These are phyloP conservation scores for Arbacia lixula DNA, from an alignment of 53 echinoderm and acorn worm species.

Conservation along the genomic window DNA sequence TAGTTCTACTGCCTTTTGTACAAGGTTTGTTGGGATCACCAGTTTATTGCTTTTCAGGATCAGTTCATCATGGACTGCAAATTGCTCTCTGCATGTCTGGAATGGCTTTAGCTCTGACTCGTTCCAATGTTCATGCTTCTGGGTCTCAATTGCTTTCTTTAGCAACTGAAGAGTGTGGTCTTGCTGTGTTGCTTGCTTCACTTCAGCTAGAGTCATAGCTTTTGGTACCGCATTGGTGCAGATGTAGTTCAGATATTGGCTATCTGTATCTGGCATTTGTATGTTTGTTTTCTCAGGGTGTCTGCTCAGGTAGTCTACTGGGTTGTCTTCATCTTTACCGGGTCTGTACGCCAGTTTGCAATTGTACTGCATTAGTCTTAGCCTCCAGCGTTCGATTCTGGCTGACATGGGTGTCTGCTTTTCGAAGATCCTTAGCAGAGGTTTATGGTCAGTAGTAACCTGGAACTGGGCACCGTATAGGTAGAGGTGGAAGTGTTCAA, in stretches of 20 bases:
- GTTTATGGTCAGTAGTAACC: constrained; percentile 73
- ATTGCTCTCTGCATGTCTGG: constrained; percentile 39
- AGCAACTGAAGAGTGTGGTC: constrained; percentile 45
- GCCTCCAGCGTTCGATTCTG: constrained; percentile 74
- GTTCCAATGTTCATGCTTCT: constrained; percentile 34
- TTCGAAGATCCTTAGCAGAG: constrained; percentile 68
- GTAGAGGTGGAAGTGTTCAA: constrained; percentile 69
- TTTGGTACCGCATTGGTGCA: constrained; percentile 66
- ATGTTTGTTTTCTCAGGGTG: constrained; percentile 12
- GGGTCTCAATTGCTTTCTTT: constrained; percentile 9
- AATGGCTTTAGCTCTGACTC: constrained; percentile 6
- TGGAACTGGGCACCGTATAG: constrained; percentile 63
- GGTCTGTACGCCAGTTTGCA: constrained; percentile 64
- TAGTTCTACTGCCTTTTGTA: constrained; percentile 39
- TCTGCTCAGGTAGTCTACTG: constrained; percentile 74
- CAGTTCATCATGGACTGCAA: constrained; percentile 50
- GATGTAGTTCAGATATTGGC: constrained; percentile 66
- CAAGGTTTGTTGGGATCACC: constrained; percentile 48
- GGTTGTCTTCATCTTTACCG: constrained; percentile 67
- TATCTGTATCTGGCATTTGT: constrained; percentile 15
- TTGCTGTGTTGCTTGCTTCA: constrained; percentile 28
- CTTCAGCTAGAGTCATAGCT: constrained; percentile 64
- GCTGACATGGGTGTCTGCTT: constrained; percentile 41
- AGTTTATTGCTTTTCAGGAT: constrained; percentile 36
- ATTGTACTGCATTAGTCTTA: constrained; percentile 71